Evolutionary conservation across 2,888 invertebrate species (phyloP), one percentile per base, ranked within the genome.

Genomic region (Metacarcinus magister): DNA sequence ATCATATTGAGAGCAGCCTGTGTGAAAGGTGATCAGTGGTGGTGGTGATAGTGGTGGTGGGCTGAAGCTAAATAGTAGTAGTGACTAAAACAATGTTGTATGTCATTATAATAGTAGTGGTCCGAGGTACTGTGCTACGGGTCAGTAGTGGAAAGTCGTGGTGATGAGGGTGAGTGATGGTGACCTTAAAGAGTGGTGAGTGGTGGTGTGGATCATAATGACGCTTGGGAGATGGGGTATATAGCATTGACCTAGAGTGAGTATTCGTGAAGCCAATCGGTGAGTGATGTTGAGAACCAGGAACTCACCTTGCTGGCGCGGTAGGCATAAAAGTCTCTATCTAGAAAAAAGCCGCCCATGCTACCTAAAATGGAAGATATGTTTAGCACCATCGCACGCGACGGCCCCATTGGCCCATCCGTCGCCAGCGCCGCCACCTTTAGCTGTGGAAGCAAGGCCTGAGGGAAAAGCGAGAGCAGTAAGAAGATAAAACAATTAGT

Each of bases 1-100:
- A 96, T 19, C 96, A 96, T 95, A 23, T 96, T 96, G 0, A 96
- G 28, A 23, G 96, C 96, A 3, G 96, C 93, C 96, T 96, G 96
- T 16, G 39, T 48, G n/a, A 43, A 39, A 82, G 44, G n/a, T 75
- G 46, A 28, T 19, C n/a, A 67, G 4, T 23, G 4, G 23, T 60
- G 60, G 60, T 60, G 60, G 23, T 60, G 60, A 23, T 19, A 2
- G 23, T 43, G 92, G 10, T 16, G 44, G 48, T 93, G 60, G 48
- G 19, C 54, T 54, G 16, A 54, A 16, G 54, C 54, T 54, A 13
- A 54, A 2, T 54, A 54, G 54, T 54, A 16, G 54, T 54, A 0
- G 54, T 16, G 54, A 54, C 16, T 16, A 16, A 54, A 54, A 13
- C 8, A 16, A 54, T 54, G 54, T 54, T 54, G 54, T 13, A 39